Percentiles rank a stretch among this genome's conserved stretches.
Conservation (phyloP, 2,113 vertebrate genomes). For the Aegypius monachus region DNA sequence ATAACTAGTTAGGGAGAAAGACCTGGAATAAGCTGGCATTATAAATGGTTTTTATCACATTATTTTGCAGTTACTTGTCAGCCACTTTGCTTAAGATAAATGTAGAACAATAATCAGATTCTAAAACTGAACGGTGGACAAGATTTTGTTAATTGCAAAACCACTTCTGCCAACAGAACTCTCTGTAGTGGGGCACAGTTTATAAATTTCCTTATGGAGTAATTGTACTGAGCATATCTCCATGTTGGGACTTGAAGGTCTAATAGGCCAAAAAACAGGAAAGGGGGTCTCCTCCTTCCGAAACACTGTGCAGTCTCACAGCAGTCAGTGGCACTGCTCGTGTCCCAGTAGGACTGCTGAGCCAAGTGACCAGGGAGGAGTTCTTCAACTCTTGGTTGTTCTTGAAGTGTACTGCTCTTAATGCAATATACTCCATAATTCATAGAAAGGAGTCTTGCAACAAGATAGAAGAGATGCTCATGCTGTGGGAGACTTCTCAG, state of each 20-base stretch:
- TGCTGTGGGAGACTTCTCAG: neutral
- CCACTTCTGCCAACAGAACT: neutral
- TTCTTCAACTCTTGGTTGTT: accelerated
- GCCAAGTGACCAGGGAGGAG: neutral
- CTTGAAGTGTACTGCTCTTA: accelerated
- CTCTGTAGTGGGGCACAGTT: neutral
- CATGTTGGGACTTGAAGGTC: neutral
- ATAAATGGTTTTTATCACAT: conserved; percentile 97
- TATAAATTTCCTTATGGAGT: neutral
- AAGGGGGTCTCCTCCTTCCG: neutral
- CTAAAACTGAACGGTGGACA: conserved; percentile 72
- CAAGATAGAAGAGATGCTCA: neutral
- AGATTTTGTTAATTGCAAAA: conserved; percentile 68
- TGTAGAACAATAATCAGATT: conserved; percentile 87
- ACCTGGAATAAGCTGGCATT: conserved; percentile 83
- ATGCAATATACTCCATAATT: accelerated
- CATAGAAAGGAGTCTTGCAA: neutral
- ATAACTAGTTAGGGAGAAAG: conserved; percentile 97
- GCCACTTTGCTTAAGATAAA: conserved; percentile 96
- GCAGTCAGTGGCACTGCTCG: neutral
- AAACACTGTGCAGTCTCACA: accelerated
- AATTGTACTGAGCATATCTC: neutral
- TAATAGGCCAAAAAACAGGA: neutral
- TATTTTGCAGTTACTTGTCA: conserved; percentile 94
- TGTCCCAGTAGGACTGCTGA: neutral